Base-by-base conservation (phyloP, 2,888 invertebrate species). In the Chrysomela aeneicollis region DNA sequence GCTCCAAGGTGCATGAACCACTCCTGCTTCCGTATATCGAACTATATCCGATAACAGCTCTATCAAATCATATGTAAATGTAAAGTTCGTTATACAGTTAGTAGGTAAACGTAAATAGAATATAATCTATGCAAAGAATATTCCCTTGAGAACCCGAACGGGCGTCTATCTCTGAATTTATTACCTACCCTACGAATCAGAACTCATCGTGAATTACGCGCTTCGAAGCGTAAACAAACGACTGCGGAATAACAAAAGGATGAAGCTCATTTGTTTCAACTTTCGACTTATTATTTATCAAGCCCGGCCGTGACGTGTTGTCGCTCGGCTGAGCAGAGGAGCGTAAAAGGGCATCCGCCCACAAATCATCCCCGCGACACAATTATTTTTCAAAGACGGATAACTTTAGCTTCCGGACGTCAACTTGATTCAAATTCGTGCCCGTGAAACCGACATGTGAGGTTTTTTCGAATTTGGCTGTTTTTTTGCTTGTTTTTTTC, bases 321-420 rank as follows among this genome's bases (percentile, higher is more conserved):
- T 10, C 54, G 54, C 37, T 59, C 22, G 17, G 19, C n/a, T 51
- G 51, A 59, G 51, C 19, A 10, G 32, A 50, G 51, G 26, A 19
- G 51, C 19, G 49, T 50, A 59, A 26, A 26, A 58, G 12, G 9
- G 22, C 60, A 51, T 60, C 60, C 60, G 60, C 52, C 37, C 52
- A 60, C 60, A 52, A 60, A 60, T 60, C 60, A 60, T 37, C 60
- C 60, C 26, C 37, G 17, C 50, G 49, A 30, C 49, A 50, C 59
- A 59, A 22, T 18, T 59, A 15, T 26, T 49, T 50, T 17, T 32
- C 5, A 59, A 12, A 42, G 12, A 4, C 8, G 42, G 15, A 4
- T 15, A 42, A 15, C 15, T 42, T 42, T 42, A n/a, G 42, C 6
- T 42, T 42, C 42, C 42, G 42, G 42, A 42, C 15, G n/a, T 3